A percentile compares a stretch with the other conserved stretches of the same genome.
phyloP scores from a whole-genome alignment of 2,797 vertebrate species.

The Leptatherina wallacei region DNA sequence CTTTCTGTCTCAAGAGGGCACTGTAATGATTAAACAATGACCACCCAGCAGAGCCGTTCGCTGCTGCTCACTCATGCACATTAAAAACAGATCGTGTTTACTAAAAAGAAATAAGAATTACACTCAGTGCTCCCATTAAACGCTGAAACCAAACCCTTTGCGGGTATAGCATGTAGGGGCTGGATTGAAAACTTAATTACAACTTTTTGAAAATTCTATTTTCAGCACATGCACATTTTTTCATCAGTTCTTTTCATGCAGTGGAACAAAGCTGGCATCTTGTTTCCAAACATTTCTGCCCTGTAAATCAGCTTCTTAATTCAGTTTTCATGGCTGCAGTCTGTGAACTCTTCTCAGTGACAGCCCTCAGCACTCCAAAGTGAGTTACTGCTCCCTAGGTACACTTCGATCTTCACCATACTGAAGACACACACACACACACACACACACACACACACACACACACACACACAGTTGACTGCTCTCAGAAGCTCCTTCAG shows the following conservation, averaged over 20 bases:
- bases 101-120: conserved; percentile 32
- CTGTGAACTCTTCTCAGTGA: conserved; percentile 74
- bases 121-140: conserved; percentile 36
- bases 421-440: conserved; percentile 42
- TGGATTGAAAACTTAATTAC: conserved; percentile 1
- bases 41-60: conserved; percentile 27
- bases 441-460: neutral
- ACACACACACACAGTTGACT: conserved; percentile 25
- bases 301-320: conserved; percentile 80
- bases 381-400: conserved; percentile 81
- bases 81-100: conserved; percentile 48
- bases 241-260: conserved; percentile 28
- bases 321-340: conserved; percentile 77
- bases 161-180: neutral
- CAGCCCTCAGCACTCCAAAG: conserved; percentile 73
- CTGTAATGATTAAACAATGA: conserved; percentile 57
- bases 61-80: conserved; percentile 45
- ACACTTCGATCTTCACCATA: conserved; percentile 66
- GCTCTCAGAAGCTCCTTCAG: conserved; percentile 44
- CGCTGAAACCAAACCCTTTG: neutral
- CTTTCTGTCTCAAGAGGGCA: conserved; percentile 75
- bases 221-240: conserved; percentile 21
- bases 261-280: conserved; percentile 48
- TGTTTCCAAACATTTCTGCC: conserved; percentile 52
- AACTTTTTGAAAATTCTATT: neutral